Base-by-base conservation (phyloP, 2,888 invertebrate genomes). In the Leptodirus hochenwartii region DNA sequence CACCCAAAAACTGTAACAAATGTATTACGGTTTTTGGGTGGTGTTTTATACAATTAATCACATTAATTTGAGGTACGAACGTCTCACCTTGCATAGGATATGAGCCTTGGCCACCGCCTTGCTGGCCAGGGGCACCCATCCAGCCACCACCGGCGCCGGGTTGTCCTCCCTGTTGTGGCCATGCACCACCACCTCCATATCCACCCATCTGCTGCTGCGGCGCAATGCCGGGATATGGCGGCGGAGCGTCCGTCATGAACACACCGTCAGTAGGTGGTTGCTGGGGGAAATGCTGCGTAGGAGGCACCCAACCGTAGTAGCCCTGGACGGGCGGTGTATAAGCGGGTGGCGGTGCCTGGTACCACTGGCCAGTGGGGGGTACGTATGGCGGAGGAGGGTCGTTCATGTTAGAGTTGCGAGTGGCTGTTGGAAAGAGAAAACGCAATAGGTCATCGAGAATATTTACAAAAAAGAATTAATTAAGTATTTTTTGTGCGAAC, bases 291-390 rank as follows among this genome's bases (percentile, higher is more conserved):
- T 66, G 64, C 53, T 71, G 44, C 10, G 40, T 50, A 1, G 85
- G 85, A 27, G 91, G 91, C 43, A 80, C 69, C 79, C 93, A 93
- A 37, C 91, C 91, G 47, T 91, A 91, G 53, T 85, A 87, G 11
- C 87, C 87, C 38, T 75, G 71, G 15, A 80, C 72, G 2, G 81
- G 70, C 14, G 87, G 78, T 15, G 78, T 72, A 52, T 91, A 91
- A 1, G 88, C 82, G 16, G 91, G 88, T 28, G 90, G 90, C 15
- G 87, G 82, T 6, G 85, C 82, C 31, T 80, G 78, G 53, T 84
- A 72, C 77, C 77, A 82, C 29, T 73, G 69, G 2, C 78, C 76
- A 8, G 70, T 61, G 4, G 84, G 82, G 30, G 80, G 72, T 24
- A 71, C 62, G 51, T 84, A 87, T 8, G 87, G 81, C 35, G 90